Conservation (phyloP, 1,140 invertebrate genomes). For the Psilanteris sp. region DNA sequence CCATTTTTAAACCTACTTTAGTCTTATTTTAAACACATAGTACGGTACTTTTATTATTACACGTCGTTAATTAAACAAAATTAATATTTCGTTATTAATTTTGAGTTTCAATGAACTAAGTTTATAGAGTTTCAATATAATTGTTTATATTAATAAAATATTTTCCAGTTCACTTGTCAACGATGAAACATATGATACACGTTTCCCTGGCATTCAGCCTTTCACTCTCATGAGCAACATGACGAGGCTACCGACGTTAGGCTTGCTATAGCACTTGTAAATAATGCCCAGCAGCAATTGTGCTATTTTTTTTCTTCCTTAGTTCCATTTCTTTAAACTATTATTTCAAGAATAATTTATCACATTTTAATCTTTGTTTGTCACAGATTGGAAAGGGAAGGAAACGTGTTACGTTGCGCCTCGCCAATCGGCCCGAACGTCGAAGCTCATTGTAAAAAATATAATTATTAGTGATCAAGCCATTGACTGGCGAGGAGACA, state of each 20-base stretch:
- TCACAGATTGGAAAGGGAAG: constrained; percentile 77
- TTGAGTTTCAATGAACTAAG: no score
- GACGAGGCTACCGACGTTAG: constrained; percentile 70
- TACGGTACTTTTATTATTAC: no score
- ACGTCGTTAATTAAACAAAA: no score
- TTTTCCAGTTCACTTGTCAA: constrained; percentile 59
- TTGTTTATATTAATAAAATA: no score
- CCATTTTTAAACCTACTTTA: no score
- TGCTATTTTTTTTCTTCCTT: constrained; percentile 77
- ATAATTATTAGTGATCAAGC: constrained; percentile 79
- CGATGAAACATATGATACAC: constrained; percentile 62
- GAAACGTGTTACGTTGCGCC: constrained; percentile 73
- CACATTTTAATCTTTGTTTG: constrained; percentile 79
- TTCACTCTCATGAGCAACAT: constrained; percentile 65
- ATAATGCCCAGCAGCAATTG: constrained; percentile 79
- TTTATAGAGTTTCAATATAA: no score
- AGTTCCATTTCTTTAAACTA: constrained; percentile 73
- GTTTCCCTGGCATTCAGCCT: constrained; percentile 66
- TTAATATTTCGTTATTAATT: no score
- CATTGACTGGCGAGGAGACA: constrained; percentile 68
- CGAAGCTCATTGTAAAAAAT: constrained; percentile 80
- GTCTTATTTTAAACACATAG: no score
- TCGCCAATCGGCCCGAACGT: constrained; percentile 75
- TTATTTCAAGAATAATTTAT: constrained; percentile 80
- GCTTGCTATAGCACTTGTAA: constrained; percentile 79